Percentiles rank a stretch among this genome's conserved stretches.
These are phyloP conservation scores for Pseudocheirus occidentalis DNA, from an alignment of 2,797 vertebrate genomes.

Conservation along the genomic window DNA sequence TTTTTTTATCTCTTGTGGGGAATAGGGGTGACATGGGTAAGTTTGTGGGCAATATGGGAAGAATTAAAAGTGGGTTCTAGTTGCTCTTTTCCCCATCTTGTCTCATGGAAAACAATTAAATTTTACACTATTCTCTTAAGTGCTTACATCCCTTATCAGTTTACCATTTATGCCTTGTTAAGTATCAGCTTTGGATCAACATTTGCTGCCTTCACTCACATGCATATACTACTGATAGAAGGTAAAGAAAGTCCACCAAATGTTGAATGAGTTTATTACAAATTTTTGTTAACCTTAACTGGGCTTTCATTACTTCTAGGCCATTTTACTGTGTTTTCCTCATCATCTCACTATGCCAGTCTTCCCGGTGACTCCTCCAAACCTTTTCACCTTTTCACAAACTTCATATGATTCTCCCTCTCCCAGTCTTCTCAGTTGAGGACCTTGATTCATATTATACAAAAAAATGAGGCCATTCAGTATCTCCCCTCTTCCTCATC, in stretches of 20 bases:
- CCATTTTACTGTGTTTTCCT: too few species aligned
- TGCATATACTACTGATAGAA: neutral
- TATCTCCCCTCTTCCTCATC: neutral
- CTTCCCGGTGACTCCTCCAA: too few species aligned
- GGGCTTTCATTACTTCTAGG: too few species aligned
- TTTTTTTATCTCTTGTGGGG: too few species aligned
- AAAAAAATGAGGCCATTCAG: too few species aligned
- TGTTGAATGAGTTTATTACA: neutral
- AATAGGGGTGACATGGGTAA: neutral
- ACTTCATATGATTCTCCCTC: too few species aligned
- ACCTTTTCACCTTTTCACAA: too few species aligned
- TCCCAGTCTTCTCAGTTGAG: too few species aligned
- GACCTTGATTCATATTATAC: too few species aligned
- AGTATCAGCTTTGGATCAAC: neutral
- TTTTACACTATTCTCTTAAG: neutral
- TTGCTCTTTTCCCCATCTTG: neutral
- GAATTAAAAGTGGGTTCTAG: neutral
- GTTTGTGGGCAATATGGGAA: neutral
- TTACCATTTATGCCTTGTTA: neutral
- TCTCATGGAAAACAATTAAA: neutral
- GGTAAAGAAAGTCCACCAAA: neutral
- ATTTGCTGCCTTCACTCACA: neutral
- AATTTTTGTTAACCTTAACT: too few species aligned
- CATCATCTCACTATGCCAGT: too few species aligned
- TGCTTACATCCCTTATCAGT: neutral